phyloP scores from a whole-genome alignment of 2,113 vertebrate genomes.

The Larimichthys polyactis region DNA sequence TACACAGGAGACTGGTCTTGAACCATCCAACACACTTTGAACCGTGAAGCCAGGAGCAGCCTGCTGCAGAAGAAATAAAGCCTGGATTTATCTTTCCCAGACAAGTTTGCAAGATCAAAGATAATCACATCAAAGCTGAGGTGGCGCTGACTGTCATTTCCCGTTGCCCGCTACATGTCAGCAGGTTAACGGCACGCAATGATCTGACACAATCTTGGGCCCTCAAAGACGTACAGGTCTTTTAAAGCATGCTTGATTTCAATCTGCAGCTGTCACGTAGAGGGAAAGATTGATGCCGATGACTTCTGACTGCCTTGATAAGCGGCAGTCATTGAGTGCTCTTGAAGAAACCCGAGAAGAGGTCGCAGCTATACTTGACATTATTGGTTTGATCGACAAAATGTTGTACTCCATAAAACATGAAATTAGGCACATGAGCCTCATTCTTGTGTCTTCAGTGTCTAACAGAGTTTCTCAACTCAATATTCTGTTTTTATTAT shows the following conservation, averaged over 20 bases:
- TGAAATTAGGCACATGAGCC: background rate
- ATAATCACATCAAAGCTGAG: conserved; percentile 33
- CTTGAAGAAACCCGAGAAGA: background rate
- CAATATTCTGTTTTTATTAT: conserved; percentile 8
- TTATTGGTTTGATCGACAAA: background rate
- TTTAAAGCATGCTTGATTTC: conserved; percentile 8
- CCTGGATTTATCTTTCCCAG: conserved; percentile 21
- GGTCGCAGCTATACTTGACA: background rate
- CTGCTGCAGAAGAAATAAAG: conserved; percentile 18
- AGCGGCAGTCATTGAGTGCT: background rate
- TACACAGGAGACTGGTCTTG: background rate
- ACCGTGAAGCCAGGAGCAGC: background rate
- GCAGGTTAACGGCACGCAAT: conserved; percentile 29
- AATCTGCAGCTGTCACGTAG: background rate
- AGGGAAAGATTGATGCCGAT: conserved; percentile 4
- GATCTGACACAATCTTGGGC: conserved; percentile 23
- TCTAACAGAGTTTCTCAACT: background rate
- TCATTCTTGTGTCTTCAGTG: background rate
- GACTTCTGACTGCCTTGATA: background rate
- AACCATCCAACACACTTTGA: conserved; percentile 10
- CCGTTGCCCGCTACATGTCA: conserved; percentile 17
- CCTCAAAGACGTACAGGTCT: background rate
- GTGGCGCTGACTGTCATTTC: conserved; percentile 2
- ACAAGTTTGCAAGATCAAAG: conserved; percentile 35
- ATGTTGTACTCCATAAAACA: background rate